Base-by-base conservation (phyloP, 2,113 vertebrate genomes). In the Grantiella picta region DNA sequence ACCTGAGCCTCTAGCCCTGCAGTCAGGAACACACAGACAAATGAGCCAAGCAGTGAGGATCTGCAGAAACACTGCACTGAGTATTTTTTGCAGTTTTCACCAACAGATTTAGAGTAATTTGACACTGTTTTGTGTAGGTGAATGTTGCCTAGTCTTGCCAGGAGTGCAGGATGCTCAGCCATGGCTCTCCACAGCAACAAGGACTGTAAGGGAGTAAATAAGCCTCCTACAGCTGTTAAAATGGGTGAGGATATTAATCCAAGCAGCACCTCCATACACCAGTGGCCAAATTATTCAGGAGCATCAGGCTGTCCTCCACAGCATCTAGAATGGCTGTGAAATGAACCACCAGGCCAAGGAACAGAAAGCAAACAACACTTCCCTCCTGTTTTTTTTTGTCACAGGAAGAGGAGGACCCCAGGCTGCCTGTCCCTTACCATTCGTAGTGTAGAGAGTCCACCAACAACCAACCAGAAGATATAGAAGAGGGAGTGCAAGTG, bases 401-500 rank as follows among this genome's bases (percentile, higher is more conserved):
- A 53, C n/a, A 25, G 42, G 50, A 83, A 77, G 16, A 95, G 56
- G 4, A 92, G 17, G 45, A 33, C 13, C 38, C 45, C 60, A 40
- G 52, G 65, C 17, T 92, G 35, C 47, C 53, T 47, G 33, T 36
- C 33, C 38, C 95, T 98, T 98, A 99, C 99, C 99, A 99, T 99
- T 64, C 99, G 98, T 91, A 99, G 95, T 11, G 99, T 99, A 78
- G 99, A 99, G 49, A 99, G 97, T 61, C 99, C 99, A 52, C 99
- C 99, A 15, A 99, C 92, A 81, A 98, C 95, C 94, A 99, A 93
- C 99, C 99, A 99, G 79, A 99, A 99, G 87, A 98, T 84, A 97
- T 99, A 99, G 98, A 99, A 99, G 80, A 99, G 98, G 82, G 98
- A 99, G 91, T 99, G 99, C 91, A 99, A 99, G 97, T 99, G 99